These are phyloP conservation scores for Sympetrum striolatum DNA, from an alignment of 2,888 invertebrate species.

Conservation along the genomic window DNA sequence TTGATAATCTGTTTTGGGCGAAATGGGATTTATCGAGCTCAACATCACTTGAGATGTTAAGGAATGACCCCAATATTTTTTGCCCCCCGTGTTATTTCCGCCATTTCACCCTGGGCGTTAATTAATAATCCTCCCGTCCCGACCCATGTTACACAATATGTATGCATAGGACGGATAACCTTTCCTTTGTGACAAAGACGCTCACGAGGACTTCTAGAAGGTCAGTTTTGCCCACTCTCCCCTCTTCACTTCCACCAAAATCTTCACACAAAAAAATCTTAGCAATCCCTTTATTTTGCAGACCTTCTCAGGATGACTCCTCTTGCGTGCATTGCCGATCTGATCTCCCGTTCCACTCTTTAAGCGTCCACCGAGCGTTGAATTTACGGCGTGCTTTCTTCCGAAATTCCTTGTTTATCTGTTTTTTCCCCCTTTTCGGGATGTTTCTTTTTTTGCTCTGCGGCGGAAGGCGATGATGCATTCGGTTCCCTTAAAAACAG, in stretches of 20 bases:
- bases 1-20: neutral
- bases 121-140: neutral
- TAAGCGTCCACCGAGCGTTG: neutral
- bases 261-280: constrained; percentile 2
- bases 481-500: neutral
- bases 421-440: neutral
- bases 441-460: neutral
- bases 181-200: neutral
- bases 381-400: neutral
- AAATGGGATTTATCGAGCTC: neutral
- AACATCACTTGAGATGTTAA: neutral
- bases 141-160: neutral
- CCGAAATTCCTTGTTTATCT: constrained; percentile 5
- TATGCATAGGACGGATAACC: neutral
- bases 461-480: neutral
- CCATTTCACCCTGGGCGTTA: neutral
- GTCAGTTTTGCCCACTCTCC: neutral
- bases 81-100: neutral
- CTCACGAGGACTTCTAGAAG: neutral
- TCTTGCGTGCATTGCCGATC: neutral
- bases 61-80: neutral
- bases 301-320: neutral
- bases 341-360: neutral
- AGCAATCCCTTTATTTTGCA: neutral
- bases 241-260: constrained; percentile 1